Evolutionary conservation across 2,888 invertebrate genomes (phyloP).

Genomic region (Agonum fuliginosum): DNA sequence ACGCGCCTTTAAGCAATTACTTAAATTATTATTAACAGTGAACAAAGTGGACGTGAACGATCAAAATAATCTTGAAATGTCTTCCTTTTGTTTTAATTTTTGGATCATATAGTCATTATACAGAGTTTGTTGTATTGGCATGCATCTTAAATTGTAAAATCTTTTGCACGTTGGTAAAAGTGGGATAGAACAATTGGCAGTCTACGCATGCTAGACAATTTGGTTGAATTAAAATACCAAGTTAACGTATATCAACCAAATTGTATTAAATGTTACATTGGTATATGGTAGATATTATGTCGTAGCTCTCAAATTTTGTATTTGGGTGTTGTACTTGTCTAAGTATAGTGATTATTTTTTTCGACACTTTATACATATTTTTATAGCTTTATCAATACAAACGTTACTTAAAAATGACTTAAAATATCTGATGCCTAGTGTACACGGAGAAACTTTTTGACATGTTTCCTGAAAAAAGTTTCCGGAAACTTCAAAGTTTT

Average conservation of each 20-base stretch:
- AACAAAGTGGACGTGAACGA: too few relatives aligned
- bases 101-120: constrained; percentile 7
- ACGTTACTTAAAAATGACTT: too few relatives aligned
- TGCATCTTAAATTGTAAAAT: constrained; percentile 14
- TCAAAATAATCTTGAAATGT: too few relatives aligned
- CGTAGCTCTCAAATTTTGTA: not conserved
- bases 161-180: constrained; percentile 41
- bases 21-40: too few relatives aligned
- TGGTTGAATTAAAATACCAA: constrained; percentile 54
- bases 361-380: too few relatives aligned
- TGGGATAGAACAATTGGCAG: constrained; percentile 43
- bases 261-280: not conserved
- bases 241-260: constrained; percentile 34
- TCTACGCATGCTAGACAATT: constrained; percentile 44
- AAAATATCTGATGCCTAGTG: too few relatives aligned
- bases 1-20: too few relatives aligned
- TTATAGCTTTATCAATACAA: too few relatives aligned
- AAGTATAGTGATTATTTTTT: not conserved
- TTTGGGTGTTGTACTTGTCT: not conserved
- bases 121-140: constrained; percentile 34
- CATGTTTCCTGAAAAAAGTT: too few relatives aligned
- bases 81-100: not conserved
- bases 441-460: too few relatives aligned
- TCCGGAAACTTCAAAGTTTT: too few relatives aligned
- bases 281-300: not conserved